Base-by-base conservation (phyloP, 2,797 vertebrate species). In the Amazona finschi region DNA sequence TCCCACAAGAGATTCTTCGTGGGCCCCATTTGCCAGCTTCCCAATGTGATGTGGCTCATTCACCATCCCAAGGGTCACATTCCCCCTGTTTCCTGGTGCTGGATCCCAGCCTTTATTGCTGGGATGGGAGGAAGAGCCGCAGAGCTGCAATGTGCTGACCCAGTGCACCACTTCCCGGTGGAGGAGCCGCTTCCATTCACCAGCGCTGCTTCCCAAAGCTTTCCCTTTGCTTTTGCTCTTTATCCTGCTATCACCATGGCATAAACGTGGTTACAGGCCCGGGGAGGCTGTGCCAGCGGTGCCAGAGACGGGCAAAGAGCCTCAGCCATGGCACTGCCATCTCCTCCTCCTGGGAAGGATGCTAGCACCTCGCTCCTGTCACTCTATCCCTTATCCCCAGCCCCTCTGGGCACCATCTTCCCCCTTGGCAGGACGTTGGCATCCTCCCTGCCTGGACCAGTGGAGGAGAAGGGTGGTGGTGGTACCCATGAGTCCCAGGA, bases 41-140 rank as follows among this genome's bases (percentile, higher is more conserved):
- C 76, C n/a, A 10, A 12, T 9, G 36, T 64, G 60, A 39, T 50
- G 90, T 7, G 47, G 89, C 74, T 94, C 86, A 4, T 49, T 65
- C 66, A 24, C 84, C 79, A 6, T 53, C 79, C 67, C 64, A 4
- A 71, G 90, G 87, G 88, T 60, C 86, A 27, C n/a, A 17, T 85
- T 79, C 76, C 92, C 85, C 72, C 76, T 61, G 64, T 82, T 95
- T 96, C 30, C 22, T 38, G 4, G 49, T 2, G 19, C 93, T 73
- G 91, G 71, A 86, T 77, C 75, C 90, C 90, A 85, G 77, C 71
- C 33, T 46, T 75, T 12, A 85, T 57, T 57, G 85, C 83, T 21
- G 1, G 33, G 11, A 60, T 19, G 79, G 36, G 62, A 92, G 80
- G 53, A 33, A 58, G n/a, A 84, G 82, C 91, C 30, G 12, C 58